Base-by-base conservation (phyloP, 2,797 vertebrate genomes). In the Melanotaenia pygmaea region DNA sequence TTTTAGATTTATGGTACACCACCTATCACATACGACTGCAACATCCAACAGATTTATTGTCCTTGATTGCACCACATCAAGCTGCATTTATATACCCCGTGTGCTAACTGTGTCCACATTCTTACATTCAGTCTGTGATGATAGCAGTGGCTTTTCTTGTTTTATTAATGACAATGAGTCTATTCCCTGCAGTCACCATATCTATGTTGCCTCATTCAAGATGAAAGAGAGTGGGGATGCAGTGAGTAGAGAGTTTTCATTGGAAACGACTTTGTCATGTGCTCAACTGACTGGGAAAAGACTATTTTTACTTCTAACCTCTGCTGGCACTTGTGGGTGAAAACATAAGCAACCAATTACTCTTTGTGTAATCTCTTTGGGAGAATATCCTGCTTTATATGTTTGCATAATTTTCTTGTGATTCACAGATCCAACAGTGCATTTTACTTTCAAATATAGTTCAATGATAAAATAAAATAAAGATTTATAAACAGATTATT, bases 141-240 rank as follows among this genome's bases (percentile, higher is more conserved):
- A n/a, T 12, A 14, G 53, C 51, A 22, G 26, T 14, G 6, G 35
- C 43, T 45, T 45, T 40, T 67, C 11, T 45, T 67, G n/a, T 53
- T 67, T 28, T 40, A 67, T 74, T 74, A 54, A 61, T 73, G 71
- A 45, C 59, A 54, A 20, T 34, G 26, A 38, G 2, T 26, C 47
- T 43, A 24, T 74, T 61, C 71, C 64, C 64, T 43, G 20, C 45
- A 35, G 50, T 54, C 34, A 24, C 30, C 64, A 60, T 54, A 56
- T 67, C 50, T 53, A 26, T 24, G 3, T 66, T 56, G 35, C 64
- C 40, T 61, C 59, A 67, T 74, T 54, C 47, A 67, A 51, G 24
- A 56, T 67, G 47, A 67, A 13, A 61, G 37, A 37, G 10, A 54
- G 63, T 11, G 26, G n/a, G 3, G 63, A 22, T 59, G 45, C 47